Evolutionary conservation across 1,140 invertebrate species (phyloP), one percentile per base, ranked within the genome.

Genomic region (Leptinotarsa undecemlineata): DNA sequence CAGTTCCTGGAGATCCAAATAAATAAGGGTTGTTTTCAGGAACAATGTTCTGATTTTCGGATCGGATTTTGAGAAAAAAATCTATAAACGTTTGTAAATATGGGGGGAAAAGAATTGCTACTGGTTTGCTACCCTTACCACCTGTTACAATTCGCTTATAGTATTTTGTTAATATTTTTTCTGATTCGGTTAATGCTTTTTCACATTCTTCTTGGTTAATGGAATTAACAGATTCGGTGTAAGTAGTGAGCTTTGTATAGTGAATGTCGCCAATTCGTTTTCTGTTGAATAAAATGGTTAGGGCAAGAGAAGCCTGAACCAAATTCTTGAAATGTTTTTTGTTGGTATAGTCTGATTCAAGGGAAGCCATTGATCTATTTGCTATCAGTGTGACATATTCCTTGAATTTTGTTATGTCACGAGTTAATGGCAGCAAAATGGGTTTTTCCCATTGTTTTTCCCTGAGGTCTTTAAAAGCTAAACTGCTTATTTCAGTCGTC

Each of bases 231-330:
- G 33, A 42, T 42, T 11, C 6, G 33, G 33, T 42, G 33, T 42
- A 42, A 42, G 33, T 42, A 42, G 33, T 42, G 33, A 79, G 11
- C 14, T 76, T 62, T 11, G 66, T 63, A 66, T 78, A 80, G 60
- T 81, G 80, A n/a, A 81, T 75, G 73, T 80, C 78, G 2, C 75
- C 80, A 47, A 81, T 78, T 60, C 75, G 63, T 77, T 69, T 78
- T 67, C 80, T 74, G 72, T 81, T 81, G 51, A 73, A 81, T 33
- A 81, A 26, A 51, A 81, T 73, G 11, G 74, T 75, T 78, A 80
- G 77, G 0, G 66, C 57, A 11, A 80, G 42, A 14, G 69, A 67
- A 20, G 66, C 61, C 26, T 81, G 70, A 33, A 75, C 74, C 6
- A 79, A 60, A 47, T 51, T 67, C 71, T 72, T 80, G 74, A 72